A percentile compares a stretch with the other conserved stretches of the same genome.
These are phyloP conservation scores for Papilio polytes DNA, from an alignment of 1,140 invertebrate genomes.

Conservation along the genomic window DNA sequence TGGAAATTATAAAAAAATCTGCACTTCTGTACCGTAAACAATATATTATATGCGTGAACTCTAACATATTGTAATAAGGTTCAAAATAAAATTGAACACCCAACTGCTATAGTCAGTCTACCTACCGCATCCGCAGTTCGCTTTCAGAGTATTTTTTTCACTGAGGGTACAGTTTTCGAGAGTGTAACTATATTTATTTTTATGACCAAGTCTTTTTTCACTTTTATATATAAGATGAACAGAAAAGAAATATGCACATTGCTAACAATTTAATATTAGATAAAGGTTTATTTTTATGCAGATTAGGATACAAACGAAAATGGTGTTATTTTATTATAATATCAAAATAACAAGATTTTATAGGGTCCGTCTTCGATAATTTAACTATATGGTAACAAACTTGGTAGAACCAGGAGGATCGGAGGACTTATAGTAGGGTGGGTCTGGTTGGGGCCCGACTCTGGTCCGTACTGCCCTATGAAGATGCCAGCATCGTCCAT, in stretches of 20 bases:
- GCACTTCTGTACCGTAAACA: neutral
- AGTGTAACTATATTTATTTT: no score
- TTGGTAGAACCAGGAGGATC: slow-evolving; percentile 51
- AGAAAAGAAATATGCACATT: neutral
- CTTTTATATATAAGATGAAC: neutral
- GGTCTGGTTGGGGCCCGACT: slow-evolving; percentile 68
- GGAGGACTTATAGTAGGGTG: slow-evolving; percentile 61
- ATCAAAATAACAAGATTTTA: neutral
- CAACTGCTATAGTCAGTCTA: neutral
- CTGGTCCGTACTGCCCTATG: slow-evolving; percentile 55
- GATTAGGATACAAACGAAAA: neutral
- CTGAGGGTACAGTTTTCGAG: no score
- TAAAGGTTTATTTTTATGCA: neutral
- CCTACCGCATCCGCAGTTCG: no score
- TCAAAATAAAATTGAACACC: neutral
- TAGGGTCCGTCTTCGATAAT: neutral
- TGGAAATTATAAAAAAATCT: neutral
- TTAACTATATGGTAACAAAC: slow-evolving; percentile 51
- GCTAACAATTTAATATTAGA: neutral
- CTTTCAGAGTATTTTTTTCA: no score
- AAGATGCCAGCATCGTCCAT: slow-evolving; percentile 61
- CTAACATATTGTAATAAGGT: neutral
- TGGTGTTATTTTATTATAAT: neutral
- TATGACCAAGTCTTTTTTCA: neutral
- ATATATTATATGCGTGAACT: neutral